A percentile compares a stretch with the other conserved stretches of the same genome.
Evolutionary conservation across 2,888 invertebrate species (phyloP).

Genomic region (Cremastobaeus sp.): DNA sequence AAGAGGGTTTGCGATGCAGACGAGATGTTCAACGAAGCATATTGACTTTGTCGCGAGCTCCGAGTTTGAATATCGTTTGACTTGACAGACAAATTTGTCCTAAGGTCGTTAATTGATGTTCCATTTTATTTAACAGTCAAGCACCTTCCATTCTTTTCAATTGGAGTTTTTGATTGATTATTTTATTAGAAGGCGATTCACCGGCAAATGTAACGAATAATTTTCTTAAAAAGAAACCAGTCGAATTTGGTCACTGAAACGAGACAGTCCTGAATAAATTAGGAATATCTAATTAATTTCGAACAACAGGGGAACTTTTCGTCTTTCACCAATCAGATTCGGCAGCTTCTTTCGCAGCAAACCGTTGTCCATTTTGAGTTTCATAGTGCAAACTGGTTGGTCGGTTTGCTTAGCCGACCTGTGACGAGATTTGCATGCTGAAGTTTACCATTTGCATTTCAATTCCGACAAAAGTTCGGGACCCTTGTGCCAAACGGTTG

Average conservation of each 20-base stretch:
- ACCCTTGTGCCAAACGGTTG: slow-evolving; percentile 73
- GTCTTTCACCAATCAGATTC: slow-evolving; percentile 28
- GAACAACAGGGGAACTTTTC: too few species aligned
- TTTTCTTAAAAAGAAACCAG: too few species aligned
- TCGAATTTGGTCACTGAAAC: too few species aligned
- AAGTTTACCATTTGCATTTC: slow-evolving; percentile 78
- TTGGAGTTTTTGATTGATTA: too few species aligned
- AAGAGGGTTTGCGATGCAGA: slow-evolving; percentile 43
- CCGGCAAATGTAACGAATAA: too few species aligned
- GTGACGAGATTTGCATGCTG: slow-evolving; percentile 77
- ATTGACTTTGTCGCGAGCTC: slow-evolving; percentile 51
- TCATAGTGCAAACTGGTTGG: slow-evolving; percentile 57
- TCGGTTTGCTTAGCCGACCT: slow-evolving; percentile 60
- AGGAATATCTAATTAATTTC: too few species aligned
- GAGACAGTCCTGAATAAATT: too few species aligned
- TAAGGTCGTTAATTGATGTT: slow-evolving; percentile 35
- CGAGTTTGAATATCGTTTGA: slow-evolving; percentile 48
- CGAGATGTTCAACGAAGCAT: slow-evolving; percentile 48
- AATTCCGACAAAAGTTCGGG: slow-evolving; percentile 74
- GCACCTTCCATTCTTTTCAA: slow-evolving; percentile 32
- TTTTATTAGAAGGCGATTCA: too few species aligned
- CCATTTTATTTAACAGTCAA: too few species aligned
- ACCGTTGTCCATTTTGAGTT: slow-evolving; percentile 54
- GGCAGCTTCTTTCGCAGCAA: slow-evolving; percentile 62
- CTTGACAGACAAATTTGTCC: slow-evolving; percentile 45